Base-by-base conservation (phyloP, 2,113 vertebrate species). In the Baryphthengus martii region DNA sequence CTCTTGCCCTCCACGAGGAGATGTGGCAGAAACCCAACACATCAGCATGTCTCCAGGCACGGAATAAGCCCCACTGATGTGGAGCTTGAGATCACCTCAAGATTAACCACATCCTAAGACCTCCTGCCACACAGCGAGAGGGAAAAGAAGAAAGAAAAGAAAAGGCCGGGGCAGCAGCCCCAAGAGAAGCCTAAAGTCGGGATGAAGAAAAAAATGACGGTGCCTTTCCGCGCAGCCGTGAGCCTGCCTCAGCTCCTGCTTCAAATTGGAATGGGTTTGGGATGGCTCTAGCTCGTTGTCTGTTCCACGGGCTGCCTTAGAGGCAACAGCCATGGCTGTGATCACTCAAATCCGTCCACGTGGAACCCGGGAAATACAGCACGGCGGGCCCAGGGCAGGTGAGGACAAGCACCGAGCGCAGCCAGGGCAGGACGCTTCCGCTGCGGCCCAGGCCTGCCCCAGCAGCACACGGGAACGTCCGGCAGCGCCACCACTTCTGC, bases 321-420 rank as follows among this genome's bases (percentile, higher is more conserved):
- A 66, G 17, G 25, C 68, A 35, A 2, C 24, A 29, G 39, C 55
- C 39, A 21, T 2, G 1, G 25, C 24, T 7, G 3, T 4, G 1
- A 24, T 28, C 52, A 28, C 33, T 28, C 35, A 31, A 44, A 31
- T 13, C 12, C 20, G 26, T 13, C 12, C 20, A 33, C 19, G 26
- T 1, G 0, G 18, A 11, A 7, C 55, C 61, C 0, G 2, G 56
- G 55, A 39, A 28, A 25, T 0, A 3, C 20, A 3, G 42, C n/a
- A 9, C 26, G 1, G 3, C 1, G 1, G 61, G n/a, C 63, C 71
- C 33, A 18, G 31, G 19, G 55, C 55, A 33, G 31, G 39, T 15
- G 2, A 18, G 12, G 29, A 25, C 52, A 11, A 29, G 42, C n/a
- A 20, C 53, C 7, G 3, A 72, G 61, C 4, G 1, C 1, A 11